Percentiles rank a stretch among this genome's conserved stretches.
These are phyloP conservation scores for Hipposideros armiger DNA, from an alignment of 2,113 vertebrate genomes.

Conservation along the genomic window DNA sequence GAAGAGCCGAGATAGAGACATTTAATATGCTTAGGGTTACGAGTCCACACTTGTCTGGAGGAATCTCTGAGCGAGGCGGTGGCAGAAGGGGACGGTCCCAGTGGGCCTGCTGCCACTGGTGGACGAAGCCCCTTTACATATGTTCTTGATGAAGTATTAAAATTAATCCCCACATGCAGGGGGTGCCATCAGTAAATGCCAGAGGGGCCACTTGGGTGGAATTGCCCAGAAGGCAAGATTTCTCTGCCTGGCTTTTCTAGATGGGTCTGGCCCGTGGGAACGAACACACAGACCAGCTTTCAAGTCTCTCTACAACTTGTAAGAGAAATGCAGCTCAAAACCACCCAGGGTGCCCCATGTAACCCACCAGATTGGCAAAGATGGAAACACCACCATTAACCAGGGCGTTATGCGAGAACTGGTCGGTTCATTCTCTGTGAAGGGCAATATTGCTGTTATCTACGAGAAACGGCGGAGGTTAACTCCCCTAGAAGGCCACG, in stretches of 20 bases:
- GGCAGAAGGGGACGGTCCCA: neutral
- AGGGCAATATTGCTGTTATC: fast-evolving
- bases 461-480: neutral
- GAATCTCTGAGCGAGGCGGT: fast-evolving
- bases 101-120: neutral
- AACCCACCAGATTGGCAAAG: neutral
- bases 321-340: neutral
- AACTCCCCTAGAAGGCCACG: neutral
- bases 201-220: neutral
- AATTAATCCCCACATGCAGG: neutral
- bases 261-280: neutral
- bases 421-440: neutral
- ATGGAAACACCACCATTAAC: fast-evolving
- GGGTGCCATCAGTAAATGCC: neutral
- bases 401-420: fast-evolving
- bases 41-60: neutral
- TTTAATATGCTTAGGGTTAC: neutral
- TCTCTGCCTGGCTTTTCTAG: neutral
- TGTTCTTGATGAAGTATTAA: neutral
- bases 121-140: neutral
- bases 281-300: neutral
- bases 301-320: neutral
- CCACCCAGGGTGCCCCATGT: fast-evolving
- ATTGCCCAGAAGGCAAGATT: neutral
- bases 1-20: neutral